phyloP scores from a whole-genome alignment of 2,888 invertebrate species.

The Axea sp. region DNA sequence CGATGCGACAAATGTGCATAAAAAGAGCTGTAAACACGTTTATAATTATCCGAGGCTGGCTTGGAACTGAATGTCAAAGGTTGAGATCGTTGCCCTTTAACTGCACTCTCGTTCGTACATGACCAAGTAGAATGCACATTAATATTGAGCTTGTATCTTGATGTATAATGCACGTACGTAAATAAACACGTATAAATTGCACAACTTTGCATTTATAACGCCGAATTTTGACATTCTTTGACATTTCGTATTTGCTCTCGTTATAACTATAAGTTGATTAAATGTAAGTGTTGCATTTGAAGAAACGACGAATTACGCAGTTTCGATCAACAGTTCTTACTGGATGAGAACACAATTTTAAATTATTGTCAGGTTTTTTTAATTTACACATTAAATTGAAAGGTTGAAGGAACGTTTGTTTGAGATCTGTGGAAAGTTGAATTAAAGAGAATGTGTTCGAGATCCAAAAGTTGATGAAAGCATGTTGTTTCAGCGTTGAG shows the following conservation, averaged over 20 bases:
- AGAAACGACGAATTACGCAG: too few relatives aligned
- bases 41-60: neutral
- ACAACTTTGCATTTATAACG: constrained; percentile 3
- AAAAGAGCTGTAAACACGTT: neutral
- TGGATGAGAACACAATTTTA: too few relatives aligned
- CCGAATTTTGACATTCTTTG: constrained; percentile 7
- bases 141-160: constrained; percentile 11
- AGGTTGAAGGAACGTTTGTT: too few relatives aligned
- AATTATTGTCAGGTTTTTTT: too few relatives aligned
- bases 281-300: neutral
- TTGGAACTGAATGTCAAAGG: constrained; percentile 34
- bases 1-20: too few relatives aligned
- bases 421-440: too few relatives aligned
- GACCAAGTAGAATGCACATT: constrained; percentile 21
- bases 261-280: constrained; percentile 4
- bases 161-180: constrained; percentile 19
- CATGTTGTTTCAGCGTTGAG: too few relatives aligned
- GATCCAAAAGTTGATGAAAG: too few relatives aligned
- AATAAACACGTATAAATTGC: constrained; percentile 9
- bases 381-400: too few relatives aligned
- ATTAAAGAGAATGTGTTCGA: too few relatives aligned
- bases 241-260: constrained; percentile 10
- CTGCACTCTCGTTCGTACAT: constrained; percentile 8
- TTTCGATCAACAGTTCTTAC: too few relatives aligned
- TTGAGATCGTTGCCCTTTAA: constrained; percentile 35